These are phyloP conservation scores for Pissodes strobi DNA, from an alignment of 1,140 invertebrate species.

Conservation along the genomic window DNA sequence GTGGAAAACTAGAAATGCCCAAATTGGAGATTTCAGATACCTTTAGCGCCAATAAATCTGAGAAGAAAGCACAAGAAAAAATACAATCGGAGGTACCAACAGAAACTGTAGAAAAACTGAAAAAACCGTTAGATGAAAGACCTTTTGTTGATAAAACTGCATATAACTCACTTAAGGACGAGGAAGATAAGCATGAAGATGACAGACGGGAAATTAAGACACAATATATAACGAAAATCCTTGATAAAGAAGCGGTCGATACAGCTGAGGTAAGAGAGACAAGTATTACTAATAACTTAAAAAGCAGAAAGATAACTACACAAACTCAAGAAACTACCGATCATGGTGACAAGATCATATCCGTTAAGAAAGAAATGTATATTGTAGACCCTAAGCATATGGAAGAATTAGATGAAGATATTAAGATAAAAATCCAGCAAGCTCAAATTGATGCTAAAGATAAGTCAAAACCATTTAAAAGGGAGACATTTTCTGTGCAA, in stretches of 20 bases:
- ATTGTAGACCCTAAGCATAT: conserved; percentile 24
- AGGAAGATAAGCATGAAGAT: too few relatives aligned
- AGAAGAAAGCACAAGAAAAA: too few relatives aligned
- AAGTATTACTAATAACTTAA: conserved; percentile 18
- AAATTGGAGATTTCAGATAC: too few relatives aligned
- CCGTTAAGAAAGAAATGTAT: conserved; percentile 33
- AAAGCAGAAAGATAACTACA: conserved; percentile 21
- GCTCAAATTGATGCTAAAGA: conserved; percentile 20
- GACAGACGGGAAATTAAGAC: too few relatives aligned
- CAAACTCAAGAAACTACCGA: conserved; percentile 23
- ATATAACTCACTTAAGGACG: too few relatives aligned
- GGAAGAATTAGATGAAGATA: conserved; percentile 27
- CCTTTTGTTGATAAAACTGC: too few relatives aligned
- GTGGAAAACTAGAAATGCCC: neutral
- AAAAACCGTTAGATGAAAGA: too few relatives aligned
- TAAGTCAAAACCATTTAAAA: conserved; percentile 26
- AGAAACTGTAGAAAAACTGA: too few relatives aligned
- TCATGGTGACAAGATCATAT: conserved; percentile 24
- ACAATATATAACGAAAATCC: too few relatives aligned
- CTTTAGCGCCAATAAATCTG: too few relatives aligned
- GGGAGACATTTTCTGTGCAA: conserved; percentile 26
- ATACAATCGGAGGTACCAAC: too few relatives aligned
- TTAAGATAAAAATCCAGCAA: conserved; percentile 24
- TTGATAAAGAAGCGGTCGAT: conserved; percentile 15
- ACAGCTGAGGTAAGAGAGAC: conserved; percentile 23